phyloP scores from a whole-genome alignment of 2,113 vertebrate genomes.

The Antechinus flavipes region DNA sequence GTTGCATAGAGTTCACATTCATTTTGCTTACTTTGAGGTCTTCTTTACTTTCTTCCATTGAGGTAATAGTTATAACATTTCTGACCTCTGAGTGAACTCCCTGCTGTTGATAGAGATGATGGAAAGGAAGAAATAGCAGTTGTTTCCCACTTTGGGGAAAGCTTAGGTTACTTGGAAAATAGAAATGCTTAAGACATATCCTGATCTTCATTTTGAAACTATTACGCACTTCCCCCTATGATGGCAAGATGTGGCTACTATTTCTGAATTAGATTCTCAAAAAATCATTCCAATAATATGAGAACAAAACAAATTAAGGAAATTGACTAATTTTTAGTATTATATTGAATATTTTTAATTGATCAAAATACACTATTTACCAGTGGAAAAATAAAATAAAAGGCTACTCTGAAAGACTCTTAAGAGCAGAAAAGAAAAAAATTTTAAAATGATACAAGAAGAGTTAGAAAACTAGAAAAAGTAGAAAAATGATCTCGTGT shows the following conservation, averaged over 20 bases:
- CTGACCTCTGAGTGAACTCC: slow-evolving; percentile 81
- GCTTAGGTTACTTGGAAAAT: neutral
- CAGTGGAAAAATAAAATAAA: neutral
- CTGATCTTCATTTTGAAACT: neutral
- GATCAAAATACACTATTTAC: neutral
- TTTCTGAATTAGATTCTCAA: neutral
- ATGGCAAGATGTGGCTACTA: neutral
- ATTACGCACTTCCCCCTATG: neutral
- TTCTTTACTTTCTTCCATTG: slow-evolving; percentile 68
- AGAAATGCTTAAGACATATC: neutral
- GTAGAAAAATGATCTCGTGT: neutral
- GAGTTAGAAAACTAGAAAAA: neutral
- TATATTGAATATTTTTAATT: neutral
- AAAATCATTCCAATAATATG: neutral
- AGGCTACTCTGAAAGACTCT: neutral
- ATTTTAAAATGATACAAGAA: neutral
- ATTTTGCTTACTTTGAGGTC: neutral
- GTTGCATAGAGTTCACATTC: neutral
- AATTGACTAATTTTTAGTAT: neutral
- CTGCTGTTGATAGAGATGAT: slow-evolving; percentile 56
- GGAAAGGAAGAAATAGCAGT: slow-evolving; percentile 40
- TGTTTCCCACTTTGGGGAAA: slow-evolving; percentile 42
- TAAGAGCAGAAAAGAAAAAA: neutral
- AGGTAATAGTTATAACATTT: slow-evolving; percentile 80
- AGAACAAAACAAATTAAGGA: neutral